Conservation (phyloP, 2,888 invertebrate genomes). For the Panorpa germanica region DNA sequence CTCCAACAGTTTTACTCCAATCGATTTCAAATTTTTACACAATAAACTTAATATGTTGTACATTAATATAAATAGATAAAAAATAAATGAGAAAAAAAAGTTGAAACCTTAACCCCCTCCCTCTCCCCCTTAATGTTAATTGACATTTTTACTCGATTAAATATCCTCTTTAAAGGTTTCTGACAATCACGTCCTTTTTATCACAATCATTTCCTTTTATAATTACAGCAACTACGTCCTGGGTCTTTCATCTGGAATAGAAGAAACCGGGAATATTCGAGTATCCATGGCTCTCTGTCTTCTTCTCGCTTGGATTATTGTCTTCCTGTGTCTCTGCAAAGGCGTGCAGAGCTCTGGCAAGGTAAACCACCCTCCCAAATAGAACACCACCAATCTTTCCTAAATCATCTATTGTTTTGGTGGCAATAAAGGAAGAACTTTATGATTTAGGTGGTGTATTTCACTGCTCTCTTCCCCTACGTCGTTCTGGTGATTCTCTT, state of each 20-base stretch:
- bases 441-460: slow-evolving; percentile 44
- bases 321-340: slow-evolving; percentile 58
- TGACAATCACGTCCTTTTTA: too few species aligned
- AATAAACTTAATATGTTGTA: too few species aligned
- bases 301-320: slow-evolving; percentile 58
- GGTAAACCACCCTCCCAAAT: slow-evolving; percentile 24
- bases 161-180: too few species aligned
- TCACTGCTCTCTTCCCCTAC: slow-evolving; percentile 58
- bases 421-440: slow-evolving; percentile 14
- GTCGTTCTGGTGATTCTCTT: slow-evolving; percentile 57
- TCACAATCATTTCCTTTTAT: too few species aligned
- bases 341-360: slow-evolving; percentile 67
- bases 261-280: slow-evolving; percentile 44
- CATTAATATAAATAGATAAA: too few species aligned
- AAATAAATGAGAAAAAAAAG: too few species aligned
- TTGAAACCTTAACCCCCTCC: too few species aligned
- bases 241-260: slow-evolving; percentile 51
- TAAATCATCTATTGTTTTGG: not conserved
- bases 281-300: slow-evolving; percentile 55
- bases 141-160: too few species aligned
- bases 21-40: too few species aligned
- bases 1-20: too few species aligned
- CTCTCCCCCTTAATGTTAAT: too few species aligned
- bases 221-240: slow-evolving; percentile 46
- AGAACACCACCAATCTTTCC: not conserved